phyloP scores from a whole-genome alignment of 2,113 vertebrate genomes.

The Hippoglossus stenolepis region DNA sequence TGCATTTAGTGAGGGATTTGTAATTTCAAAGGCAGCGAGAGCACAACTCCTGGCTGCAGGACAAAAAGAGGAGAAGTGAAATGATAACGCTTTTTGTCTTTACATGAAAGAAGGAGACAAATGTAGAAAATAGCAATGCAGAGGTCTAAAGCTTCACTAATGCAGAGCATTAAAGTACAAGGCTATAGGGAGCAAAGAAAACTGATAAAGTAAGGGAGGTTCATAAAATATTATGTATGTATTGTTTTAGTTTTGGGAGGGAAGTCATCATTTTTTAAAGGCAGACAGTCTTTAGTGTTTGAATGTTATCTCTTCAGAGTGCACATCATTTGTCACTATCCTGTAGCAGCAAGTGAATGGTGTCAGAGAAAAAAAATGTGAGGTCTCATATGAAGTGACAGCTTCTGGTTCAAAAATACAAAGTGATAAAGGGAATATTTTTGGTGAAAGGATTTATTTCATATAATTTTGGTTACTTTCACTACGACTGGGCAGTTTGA shows the following conservation, averaged over 20 bases:
- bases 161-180: background rate
- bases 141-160: background rate
- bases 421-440: background rate
- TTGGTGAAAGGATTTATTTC: background rate
- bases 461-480: background rate
- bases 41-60: background rate
- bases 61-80: background rate
- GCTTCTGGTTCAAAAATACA: background rate
- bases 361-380: background rate
- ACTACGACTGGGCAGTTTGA: background rate
- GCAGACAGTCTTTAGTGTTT: background rate
- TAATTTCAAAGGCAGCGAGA: conserved; percentile 6
- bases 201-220: background rate
- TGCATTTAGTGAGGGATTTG: conserved; percentile 32
- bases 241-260: background rate
- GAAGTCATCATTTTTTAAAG: too few relatives aligned
- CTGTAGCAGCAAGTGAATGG: background rate
- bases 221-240: background rate
- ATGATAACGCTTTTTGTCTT: background rate
- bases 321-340: background rate
- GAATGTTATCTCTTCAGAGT: background rate
- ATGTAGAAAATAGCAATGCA: background rate
- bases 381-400: background rate
- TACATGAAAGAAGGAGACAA: background rate
- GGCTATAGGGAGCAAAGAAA: background rate